These are phyloP conservation scores for Diglossa cyanea DNA, from an alignment of 2,797 vertebrate species.

Conservation along the genomic window DNA sequence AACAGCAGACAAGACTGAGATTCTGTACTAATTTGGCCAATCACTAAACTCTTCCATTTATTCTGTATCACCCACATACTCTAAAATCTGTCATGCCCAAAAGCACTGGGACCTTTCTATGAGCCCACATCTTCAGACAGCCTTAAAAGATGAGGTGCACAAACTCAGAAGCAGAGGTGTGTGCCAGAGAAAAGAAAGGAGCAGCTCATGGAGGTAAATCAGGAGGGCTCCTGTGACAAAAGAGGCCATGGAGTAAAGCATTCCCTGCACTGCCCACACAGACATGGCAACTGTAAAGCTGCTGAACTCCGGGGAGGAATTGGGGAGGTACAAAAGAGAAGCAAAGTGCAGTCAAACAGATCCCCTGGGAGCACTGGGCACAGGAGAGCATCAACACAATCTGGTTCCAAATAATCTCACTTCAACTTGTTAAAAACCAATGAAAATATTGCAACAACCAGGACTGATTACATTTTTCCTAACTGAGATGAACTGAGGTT, in stretches of 20 bases:
- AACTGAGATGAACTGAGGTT: neutral
- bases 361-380: neutral
- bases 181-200: neutral
- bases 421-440: neutral
- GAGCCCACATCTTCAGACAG: neutral
- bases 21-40: neutral
- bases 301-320: neutral
- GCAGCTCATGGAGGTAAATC: neutral
- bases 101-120: neutral
- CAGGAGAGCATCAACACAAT: neutral
- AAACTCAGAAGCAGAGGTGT: neutral
- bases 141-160: neutral
- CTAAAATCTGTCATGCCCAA: neutral
- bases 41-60: neutral
- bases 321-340: neutral
- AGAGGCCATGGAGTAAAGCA: accelerated
- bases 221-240: neutral
- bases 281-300: neutral
- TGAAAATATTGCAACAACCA: neutral
- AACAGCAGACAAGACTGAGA: neutral
- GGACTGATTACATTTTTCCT: neutral
- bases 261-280: neutral
- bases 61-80: neutral
- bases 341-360: neutral
- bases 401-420: neutral